phyloP scores from a whole-genome alignment of 2,113 vertebrate genomes.

The Lasiurus cinereus region DNA sequence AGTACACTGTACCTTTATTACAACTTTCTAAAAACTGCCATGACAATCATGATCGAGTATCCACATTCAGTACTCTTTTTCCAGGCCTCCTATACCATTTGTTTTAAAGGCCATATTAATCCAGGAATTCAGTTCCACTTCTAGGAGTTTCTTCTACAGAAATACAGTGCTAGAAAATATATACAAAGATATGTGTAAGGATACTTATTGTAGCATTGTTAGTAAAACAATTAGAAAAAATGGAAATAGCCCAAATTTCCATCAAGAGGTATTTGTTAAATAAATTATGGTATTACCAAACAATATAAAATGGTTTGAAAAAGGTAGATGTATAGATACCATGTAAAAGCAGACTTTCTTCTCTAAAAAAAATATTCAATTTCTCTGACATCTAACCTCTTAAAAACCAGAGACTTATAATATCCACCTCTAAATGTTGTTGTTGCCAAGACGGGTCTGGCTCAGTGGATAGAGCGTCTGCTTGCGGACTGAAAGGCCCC shows the following conservation, averaged over 20 bases:
- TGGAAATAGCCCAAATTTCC: constrained; percentile 34
- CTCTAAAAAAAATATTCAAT: constrained; percentile 34
- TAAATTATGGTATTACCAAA: constrained; percentile 7
- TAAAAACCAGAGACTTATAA: constrained; percentile 21
- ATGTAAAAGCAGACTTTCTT: neutral
- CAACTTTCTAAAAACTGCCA: constrained; percentile 58
- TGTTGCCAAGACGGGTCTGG: neutral
- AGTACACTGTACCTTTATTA: constrained; percentile 61
- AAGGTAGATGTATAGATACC: neutral
- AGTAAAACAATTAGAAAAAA: neutral
- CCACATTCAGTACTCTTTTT: constrained; percentile 58
- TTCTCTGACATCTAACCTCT: constrained; percentile 39
- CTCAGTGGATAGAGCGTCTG: too few relatives aligned
- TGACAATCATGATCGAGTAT: constrained; percentile 48
- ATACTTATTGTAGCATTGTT: constrained; percentile 46
- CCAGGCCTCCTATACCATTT: constrained; percentile 49
- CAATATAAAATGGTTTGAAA: constrained; percentile 38
- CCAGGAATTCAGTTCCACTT: constrained; percentile 68
- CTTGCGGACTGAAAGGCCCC: too few relatives aligned
- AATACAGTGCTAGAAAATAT: constrained; percentile 63
- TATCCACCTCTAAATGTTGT: neutral
- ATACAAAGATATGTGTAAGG: constrained; percentile 42
- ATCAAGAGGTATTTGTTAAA: neutral
- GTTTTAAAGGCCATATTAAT: constrained; percentile 63
- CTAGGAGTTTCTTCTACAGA: constrained; percentile 63